These are phyloP conservation scores for Hirtodrosophila histrioides DNA, from an alignment of 2,888 invertebrate genomes.

Conservation along the genomic window DNA sequence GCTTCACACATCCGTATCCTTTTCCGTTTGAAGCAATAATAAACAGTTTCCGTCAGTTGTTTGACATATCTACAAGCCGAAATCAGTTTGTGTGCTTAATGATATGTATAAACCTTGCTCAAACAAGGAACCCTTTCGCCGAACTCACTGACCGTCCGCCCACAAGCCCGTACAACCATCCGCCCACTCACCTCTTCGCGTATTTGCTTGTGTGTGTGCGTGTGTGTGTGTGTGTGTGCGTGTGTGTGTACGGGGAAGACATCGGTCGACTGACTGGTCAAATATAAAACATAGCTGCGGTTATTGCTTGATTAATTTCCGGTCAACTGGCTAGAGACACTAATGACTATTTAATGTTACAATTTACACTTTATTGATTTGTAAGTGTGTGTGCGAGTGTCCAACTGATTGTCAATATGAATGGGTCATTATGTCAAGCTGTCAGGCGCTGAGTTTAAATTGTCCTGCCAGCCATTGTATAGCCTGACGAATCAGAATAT, in stretches of 20 bases:
- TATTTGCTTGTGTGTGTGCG: conserved; percentile 12
- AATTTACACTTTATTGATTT: conserved; percentile 81
- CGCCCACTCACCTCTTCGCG: neutral
- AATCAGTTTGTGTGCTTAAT: conserved; percentile 72
- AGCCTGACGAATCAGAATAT: conserved; percentile 7
- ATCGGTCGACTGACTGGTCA: conserved; percentile 54
- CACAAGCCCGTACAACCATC: neutral
- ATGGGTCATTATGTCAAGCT: conserved; percentile 64
- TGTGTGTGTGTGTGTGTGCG: conserved; percentile 19
- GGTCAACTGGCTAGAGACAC: conserved; percentile 76
- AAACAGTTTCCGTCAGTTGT: conserved; percentile 78
- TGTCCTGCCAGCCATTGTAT: conserved; percentile 29
- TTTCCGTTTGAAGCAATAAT: conserved; percentile 76
- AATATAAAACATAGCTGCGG: conserved; percentile 74
- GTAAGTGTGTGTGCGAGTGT: conserved; percentile 23
- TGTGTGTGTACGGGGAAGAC: conserved; percentile 18
- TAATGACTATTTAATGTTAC: conserved; percentile 80
- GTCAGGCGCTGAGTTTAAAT: conserved; percentile 48
- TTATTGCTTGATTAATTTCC: conserved; percentile 82
- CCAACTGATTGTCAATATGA: conserved; percentile 45
- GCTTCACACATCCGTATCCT: conserved; percentile 75
- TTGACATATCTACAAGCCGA: conserved; percentile 68
- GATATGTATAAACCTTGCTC: conserved; percentile 69
- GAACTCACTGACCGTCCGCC: neutral
- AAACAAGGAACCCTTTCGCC: conserved; percentile 69